Evolutionary conservation across 2,113 vertebrate genomes (phyloP), one percentile per base, ranked within the genome.

Genomic region (Onychostoma macrolepis): DNA sequence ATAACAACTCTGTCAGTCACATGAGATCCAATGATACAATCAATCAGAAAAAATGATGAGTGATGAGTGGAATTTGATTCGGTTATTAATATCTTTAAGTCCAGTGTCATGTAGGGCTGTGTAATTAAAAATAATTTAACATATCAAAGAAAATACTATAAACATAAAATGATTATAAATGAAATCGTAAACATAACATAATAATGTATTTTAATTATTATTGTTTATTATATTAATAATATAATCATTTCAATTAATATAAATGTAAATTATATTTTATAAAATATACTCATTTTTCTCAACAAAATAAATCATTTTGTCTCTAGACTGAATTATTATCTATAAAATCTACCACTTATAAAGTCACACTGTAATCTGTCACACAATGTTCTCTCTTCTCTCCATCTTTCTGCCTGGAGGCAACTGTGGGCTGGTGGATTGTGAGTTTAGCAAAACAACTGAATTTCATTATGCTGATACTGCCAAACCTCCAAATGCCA

Each of bases 401-500:
- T 72, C 33, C 33, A 38, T 38, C 72, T 45, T 75, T 75, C 38
- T 75, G 11, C 24, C 71, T 58, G 45, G 19, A 71, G 83, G 21
- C 7, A 24, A 41, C 38, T 28, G 41, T 77, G 43, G 77, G 58
- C 41, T 13, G 33, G 3, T 75, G 86, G 45, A 77, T 21, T 74
- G 56, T 30, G 30, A 58, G 74, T 80, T 79, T 80, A 69, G 5
- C 82, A 45, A 82, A 86, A 86, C 67, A 80, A 61, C 56, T 76
- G 36, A 77, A 76, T 76, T 87, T 87, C 78, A 87, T 78, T 41
- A 28, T 67, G 74, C 28, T 69, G 75, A 86, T 48, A 86, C n/a
- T 61, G 61, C 43, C 84, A 89, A 61, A 10, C 12, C 28, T 75
- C 26, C 17, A 71, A 80, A 83, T 80, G 80, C 33, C 71, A 89